A percentile compares a stretch with the other conserved stretches of the same genome.
phyloP scores from a whole-genome alignment of 2,797 vertebrate genomes.

The Myiotriccus ornatus region DNA sequence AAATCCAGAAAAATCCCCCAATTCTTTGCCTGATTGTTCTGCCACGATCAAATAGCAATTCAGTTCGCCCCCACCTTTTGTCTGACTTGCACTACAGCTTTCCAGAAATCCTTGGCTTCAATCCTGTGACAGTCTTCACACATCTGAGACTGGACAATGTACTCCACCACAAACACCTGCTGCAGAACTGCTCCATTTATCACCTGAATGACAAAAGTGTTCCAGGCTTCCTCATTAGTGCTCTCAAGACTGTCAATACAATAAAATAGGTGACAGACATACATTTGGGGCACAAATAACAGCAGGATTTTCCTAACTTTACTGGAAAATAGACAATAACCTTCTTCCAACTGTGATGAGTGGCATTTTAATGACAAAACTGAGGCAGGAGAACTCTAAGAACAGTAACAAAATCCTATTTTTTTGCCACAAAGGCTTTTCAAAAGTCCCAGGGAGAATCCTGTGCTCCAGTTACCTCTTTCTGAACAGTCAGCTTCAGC shows the following conservation, averaged over 20 bases:
- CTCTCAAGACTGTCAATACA: neutral
- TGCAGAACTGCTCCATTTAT: constrained; percentile 96
- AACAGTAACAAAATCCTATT: neutral
- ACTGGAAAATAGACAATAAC: neutral
- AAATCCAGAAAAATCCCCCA: neutral
- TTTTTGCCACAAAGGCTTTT: neutral
- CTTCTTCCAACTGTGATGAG: neutral
- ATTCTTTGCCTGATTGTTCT: neutral
- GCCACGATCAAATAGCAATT: neutral
- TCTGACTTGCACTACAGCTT: constrained; percentile 93
- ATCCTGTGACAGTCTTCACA: constrained; percentile 97
- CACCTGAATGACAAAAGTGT: constrained; percentile 77
- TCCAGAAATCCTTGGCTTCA: constrained; percentile 99
- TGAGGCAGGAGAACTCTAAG: neutral
- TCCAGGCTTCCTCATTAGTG: neutral
- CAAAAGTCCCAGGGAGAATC: neutral
- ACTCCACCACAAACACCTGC: constrained; percentile 96
- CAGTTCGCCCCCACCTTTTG: constrained; percentile 85
- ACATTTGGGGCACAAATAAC: neutral
- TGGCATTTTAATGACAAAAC: neutral
- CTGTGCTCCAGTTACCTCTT: constrained; percentile 83
- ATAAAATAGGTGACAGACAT: neutral
- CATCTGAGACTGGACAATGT: constrained; percentile 88
- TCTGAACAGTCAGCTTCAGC: constrained; percentile 95
- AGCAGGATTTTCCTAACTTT: neutral